Evolutionary conservation across 2,113 vertebrate species (phyloP), one percentile per base, ranked within the genome.

Genomic region (Brienomyrus longianalis): DNA sequence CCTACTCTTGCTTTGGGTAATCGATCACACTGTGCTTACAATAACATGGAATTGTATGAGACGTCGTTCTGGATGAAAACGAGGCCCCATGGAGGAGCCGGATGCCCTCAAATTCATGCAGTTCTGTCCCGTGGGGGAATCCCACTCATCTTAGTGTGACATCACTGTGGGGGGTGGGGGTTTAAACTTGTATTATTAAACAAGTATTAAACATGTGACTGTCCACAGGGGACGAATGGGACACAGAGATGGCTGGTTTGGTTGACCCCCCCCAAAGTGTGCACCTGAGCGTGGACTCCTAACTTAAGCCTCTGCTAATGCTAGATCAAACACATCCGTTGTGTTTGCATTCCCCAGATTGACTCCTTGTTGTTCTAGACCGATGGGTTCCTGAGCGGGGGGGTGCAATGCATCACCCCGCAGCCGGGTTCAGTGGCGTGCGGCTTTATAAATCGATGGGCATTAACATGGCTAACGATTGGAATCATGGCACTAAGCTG

Each of bases 391-490:
- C 56, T 11, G 70, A 2, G 87, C 89, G 70, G 88, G 91, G 91
- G 87, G 47, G 62, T 47, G 74, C 74, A 39, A 89, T 84, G 8
- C 35, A 88, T 89, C 91, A 91, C 86, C 52, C 45, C 43, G 50
- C 83, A 27, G 8, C 27, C 70, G 31, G 66, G 70, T 88, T 62
- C 85, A 50, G 19, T 48, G 80, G 23, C 54, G 35, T 47, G n/a
- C 23, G 21, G 85, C 90, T 84, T 91, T 90, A 91, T 91, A 91
- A 92, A 93, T 93, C 92, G 91, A 92, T 93, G 89, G 62, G 56
- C 87, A 92, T 93, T 93, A 92, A 88, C 90, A 91, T 92, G 70
- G 85, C 39, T 88, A 89, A 84, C 54, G 52, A 91, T 90, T 62
- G 52, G 27, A 27, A 6, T 45, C 17, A 19, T 15, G 45, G 21